These are phyloP conservation scores for Cervus canadensis DNA, from an alignment of 2,113 vertebrate genomes.

Conservation along the genomic window DNA sequence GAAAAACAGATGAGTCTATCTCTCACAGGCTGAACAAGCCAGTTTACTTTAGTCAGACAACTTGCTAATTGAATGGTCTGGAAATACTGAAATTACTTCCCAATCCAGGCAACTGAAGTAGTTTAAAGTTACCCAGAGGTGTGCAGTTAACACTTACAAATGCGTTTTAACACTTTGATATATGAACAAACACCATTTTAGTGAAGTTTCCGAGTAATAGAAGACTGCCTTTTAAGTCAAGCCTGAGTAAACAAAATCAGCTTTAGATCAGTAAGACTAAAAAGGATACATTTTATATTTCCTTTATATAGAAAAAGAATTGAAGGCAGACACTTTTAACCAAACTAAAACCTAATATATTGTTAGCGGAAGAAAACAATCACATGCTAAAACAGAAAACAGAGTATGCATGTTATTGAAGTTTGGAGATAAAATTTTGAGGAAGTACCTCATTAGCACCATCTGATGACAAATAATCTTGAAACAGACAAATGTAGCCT, in stretches of 20 bases:
- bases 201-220: constrained; percentile 9
- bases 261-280: neutral
- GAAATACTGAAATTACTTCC: constrained; percentile 23
- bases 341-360: neutral
- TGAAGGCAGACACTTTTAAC: neutral
- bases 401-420: neutral
- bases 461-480: neutral
- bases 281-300: neutral
- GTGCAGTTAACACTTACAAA: constrained; percentile 19
- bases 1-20: neutral
- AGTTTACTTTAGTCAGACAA: constrained; percentile 39
- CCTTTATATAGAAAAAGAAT: neutral
- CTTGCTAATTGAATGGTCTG: constrained; percentile 34
- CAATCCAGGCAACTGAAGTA: neutral
- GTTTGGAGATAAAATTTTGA: neutral
- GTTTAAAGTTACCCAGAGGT: constrained; percentile 24
- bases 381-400: neutral
- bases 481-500: neutral
- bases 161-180: neutral
- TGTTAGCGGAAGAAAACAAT: neutral
- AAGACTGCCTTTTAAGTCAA: constrained; percentile 24
- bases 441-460: neutral
- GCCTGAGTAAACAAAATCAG: neutral
- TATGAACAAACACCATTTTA: neutral
- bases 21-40: neutral